Percentiles rank a stretch among this genome's conserved stretches.
Conservation (phyloP, 2,888 invertebrate species). For the Gymnocheta viridis region DNA sequence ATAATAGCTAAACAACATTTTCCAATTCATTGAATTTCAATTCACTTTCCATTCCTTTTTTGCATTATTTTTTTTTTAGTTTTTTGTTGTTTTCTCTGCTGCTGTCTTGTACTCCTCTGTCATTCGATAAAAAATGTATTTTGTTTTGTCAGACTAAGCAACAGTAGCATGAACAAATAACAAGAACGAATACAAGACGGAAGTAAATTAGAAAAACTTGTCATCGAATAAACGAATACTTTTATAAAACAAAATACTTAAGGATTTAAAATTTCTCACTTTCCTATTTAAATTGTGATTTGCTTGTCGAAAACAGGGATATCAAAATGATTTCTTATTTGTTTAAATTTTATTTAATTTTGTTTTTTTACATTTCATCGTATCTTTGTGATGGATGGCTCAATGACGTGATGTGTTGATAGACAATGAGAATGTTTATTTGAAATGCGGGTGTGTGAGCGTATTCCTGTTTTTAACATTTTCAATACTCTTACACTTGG, state of each 20-base stretch:
- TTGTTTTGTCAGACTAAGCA: constrained; percentile 35
- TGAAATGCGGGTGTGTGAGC: neutral
- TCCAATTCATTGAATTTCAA: constrained; percentile 69
- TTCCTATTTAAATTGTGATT: constrained; percentile 20
- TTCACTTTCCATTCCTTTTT: constrained; percentile 31
- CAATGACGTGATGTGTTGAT: constrained; percentile 64
- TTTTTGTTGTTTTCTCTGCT: neutral
- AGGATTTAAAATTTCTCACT: constrained; percentile 19
- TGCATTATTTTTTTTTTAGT: neutral
- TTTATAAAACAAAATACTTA: constrained; percentile 6
- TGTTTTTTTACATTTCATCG: constrained; percentile 4
- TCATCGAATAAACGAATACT: constrained; percentile 46
- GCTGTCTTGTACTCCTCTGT: neutral
- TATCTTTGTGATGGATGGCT: constrained; percentile 53
- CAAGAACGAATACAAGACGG: constrained; percentile 6
- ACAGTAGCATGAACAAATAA: constrained; percentile 1
- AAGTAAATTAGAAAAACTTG: constrained; percentile 65
- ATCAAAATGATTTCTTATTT: constrained; percentile 44
- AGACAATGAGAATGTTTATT: constrained; percentile 44
- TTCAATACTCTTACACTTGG: constrained; percentile 32
- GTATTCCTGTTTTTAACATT: neutral
- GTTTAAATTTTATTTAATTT: constrained; percentile 22
- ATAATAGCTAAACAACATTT: constrained; percentile 69
- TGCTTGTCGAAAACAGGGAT: constrained; percentile 42
- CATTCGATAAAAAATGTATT: constrained; percentile 52